Evolutionary conservation across 2,113 vertebrate species (phyloP).

Genomic region (Corydoras maculifer): DNA sequence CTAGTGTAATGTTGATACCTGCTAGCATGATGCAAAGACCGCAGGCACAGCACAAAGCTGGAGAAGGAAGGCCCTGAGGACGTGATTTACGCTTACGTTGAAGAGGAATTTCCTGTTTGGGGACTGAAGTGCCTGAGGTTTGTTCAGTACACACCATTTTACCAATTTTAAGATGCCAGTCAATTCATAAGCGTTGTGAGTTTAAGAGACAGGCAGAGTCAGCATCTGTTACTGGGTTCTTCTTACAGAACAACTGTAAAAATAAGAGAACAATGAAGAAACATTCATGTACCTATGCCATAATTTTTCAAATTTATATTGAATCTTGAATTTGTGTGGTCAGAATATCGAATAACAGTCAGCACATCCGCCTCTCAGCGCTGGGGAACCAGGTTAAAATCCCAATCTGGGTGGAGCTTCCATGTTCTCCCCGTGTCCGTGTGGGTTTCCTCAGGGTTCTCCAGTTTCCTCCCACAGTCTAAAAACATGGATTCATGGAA

Average conservation of each 20-base stretch:
- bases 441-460: no score
- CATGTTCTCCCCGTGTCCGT: no score
- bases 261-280: not conserved
- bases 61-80: constrained; percentile 78
- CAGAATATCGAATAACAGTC: no score
- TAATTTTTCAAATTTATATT: no score
- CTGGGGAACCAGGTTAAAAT: no score
- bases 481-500: no score
- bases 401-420: no score
- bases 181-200: not conserved
- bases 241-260: constrained; percentile 14
- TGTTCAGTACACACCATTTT: constrained; percentile 71
- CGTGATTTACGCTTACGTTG: constrained; percentile 58
- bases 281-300: no score
- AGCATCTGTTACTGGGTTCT: constrained; percentile 5
- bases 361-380: no score
- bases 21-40: constrained; percentile 92
- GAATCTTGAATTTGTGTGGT: no score
- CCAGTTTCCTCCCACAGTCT: no score
- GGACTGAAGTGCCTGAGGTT: constrained; percentile 56
- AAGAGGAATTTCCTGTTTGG: constrained; percentile 57
- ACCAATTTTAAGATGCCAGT: not conserved
- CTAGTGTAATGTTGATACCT: constrained; percentile 92
- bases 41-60: constrained; percentile 88
- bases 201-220: constrained; percentile 2